A percentile compares a stretch with the other conserved stretches of the same genome.
These are phyloP conservation scores for Suncus etruscus DNA, from an alignment of 2,113 vertebrate genomes.

Conservation along the genomic window DNA sequence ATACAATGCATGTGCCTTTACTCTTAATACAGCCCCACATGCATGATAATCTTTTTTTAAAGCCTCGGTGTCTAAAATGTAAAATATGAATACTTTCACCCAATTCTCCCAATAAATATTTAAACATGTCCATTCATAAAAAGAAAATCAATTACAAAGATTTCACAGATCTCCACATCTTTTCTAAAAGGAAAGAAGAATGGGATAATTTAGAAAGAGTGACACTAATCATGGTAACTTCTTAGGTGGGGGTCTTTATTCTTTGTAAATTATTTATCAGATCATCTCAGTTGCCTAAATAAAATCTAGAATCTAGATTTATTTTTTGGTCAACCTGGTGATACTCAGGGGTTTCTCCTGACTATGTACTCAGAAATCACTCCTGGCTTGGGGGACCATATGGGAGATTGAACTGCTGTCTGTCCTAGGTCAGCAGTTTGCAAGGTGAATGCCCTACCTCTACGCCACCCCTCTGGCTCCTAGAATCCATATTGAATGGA, in stretches of 20 bases:
- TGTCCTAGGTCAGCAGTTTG: too few relatives aligned
- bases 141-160: constrained; percentile 37
- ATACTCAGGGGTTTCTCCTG: too few relatives aligned
- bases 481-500: constrained; percentile 43
- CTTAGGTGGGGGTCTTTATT: constrained; percentile 31
- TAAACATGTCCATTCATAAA: not conserved
- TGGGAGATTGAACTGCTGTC: too few relatives aligned
- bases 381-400: too few relatives aligned
- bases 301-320: too few relatives aligned
- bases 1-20: too few relatives aligned
- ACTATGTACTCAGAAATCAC: too few relatives aligned
- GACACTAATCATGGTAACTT: constrained; percentile 21
- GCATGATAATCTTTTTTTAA: too few relatives aligned
- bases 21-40: too few relatives aligned
- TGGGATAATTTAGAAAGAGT: constrained; percentile 53
- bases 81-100: constrained; percentile 46
- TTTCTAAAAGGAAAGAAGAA: constrained; percentile 55
- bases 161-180: constrained; percentile 57
- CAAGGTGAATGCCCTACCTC: too few relatives aligned
- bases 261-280: constrained; percentile 39
- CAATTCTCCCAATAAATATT: constrained; percentile 41
- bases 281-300: constrained; percentile 52
- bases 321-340: too few relatives aligned
- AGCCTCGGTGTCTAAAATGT: not conserved
- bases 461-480: not conserved